Base-by-base conservation (phyloP, 2,113 vertebrate genomes). In the Tragulus kanchil region DNA sequence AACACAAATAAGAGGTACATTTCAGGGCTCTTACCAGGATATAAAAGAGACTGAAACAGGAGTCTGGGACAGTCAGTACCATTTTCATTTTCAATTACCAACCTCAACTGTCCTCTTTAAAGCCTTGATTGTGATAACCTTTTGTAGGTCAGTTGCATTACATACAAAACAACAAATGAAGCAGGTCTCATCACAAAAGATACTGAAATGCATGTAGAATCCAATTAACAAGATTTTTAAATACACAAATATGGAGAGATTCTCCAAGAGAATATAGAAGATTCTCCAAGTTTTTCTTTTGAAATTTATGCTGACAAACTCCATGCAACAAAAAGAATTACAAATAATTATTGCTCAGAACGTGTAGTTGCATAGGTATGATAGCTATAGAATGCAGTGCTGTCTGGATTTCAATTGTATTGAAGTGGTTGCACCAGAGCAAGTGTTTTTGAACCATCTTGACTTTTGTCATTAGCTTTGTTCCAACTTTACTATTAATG, bases 41-140 rank as follows among this genome's bases (percentile, higher is more conserved):
- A 96, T 48, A 81, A 97, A 97, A 94, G 64, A 71, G 97, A 85
- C 82, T 21, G 21, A 97, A 97, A 95, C 84, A 86, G 78, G 61
- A 98, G 89, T 86, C 83, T 4, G 23, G 93, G 87, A 98, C 97
- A 98, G 78, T 91, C 62, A 94, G 86, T 86, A 82, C 87, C 6
- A 31, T 95, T 98, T 98, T 97, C 97, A 97, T 95, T 98, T 98
- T 97, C 96, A 98, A 97, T 99, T 98, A 97, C 96, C 96, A 97
- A 98, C 97, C 97, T 90, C 95, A 98, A 58, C 86, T 85, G 86
- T 1, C 2, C 77, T 97, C 64, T 81, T 98, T 91, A 86, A 98
- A 97, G 90, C 93, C 86, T 94, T 98, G 59, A 28, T 98, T 98
- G 96, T 85, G 94, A 54, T 58, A 97, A 77, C 69, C 96, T 91